Evolutionary conservation across 2,888 invertebrate species (phyloP), one percentile per base, ranked within the genome.

Genomic region (Phytoseiulus persimilis): DNA sequence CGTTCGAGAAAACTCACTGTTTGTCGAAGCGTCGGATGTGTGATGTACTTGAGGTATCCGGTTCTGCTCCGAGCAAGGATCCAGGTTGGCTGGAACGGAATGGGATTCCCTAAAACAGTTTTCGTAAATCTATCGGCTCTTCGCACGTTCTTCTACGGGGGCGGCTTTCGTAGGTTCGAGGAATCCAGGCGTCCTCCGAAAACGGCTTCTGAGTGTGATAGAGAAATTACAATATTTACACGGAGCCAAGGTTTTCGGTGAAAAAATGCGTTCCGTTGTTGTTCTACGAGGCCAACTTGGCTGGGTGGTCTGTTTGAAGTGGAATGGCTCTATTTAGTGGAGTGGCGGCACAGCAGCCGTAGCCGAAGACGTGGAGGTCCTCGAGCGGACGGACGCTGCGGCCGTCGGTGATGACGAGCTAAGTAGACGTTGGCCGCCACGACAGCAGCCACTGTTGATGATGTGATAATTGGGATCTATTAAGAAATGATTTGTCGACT

Each of bases 221-320:
- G 18, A 65, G 65, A 65, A 65, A 65, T 65, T 65, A 65, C 28
- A 65, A 65, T 65, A 65, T 65, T 65, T 65, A 65, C 65, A 65
- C 18, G 65, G 65, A 65, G 65, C 65, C 65, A 65, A 65, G 65
- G 65, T 65, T 65, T 65, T 65, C 65, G 65, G 14, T 65, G 65
- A 65, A 65, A 65, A 65, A 23, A 65, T 23, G 14, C 65, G 65
- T 65, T 65, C 65, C 65, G 65, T 65, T 65, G 65, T 65, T 65
- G 65, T 65, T 65, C 65, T 65, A 65, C 65, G 65, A 65, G 65
- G 65, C 65, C 65, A 65, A 65, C 9, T 65, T 28, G 2, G 65
- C 65, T 65, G 65, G 65, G 65, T 65, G 65, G 65, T 65, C 65
- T 65, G 65, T 65, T 65, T 65, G 65, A 65, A 65, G 65, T 65